phyloP scores from a whole-genome alignment of 2,113 vertebrate genomes.

The Alces alces region DNA sequence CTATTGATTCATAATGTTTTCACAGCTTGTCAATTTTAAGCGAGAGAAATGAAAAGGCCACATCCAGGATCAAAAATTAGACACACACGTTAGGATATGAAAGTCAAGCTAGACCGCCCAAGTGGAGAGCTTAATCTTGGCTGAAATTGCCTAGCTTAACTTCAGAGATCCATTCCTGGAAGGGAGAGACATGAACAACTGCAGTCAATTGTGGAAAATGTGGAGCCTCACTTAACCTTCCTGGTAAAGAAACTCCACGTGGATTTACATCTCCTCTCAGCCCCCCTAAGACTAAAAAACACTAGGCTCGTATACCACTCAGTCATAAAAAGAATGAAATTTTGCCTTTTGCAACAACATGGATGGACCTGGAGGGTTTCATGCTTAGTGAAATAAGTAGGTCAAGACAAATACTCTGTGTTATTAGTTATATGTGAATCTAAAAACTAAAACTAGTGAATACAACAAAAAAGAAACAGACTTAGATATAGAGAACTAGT shows the following conservation, averaged over 20 bases:
- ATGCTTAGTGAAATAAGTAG: not conserved
- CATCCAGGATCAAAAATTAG: not conserved
- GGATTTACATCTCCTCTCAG: not conserved
- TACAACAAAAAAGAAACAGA: not conserved
- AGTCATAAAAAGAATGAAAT: not conserved
- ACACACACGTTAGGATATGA: not conserved
- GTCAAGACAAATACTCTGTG: not conserved
- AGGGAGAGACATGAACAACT: not conserved
- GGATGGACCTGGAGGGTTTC: not conserved
- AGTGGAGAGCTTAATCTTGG: not conserved
- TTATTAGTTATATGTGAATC: not conserved
- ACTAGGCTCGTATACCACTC: not conserved
- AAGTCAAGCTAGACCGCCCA: not conserved
- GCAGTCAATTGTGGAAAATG: not conserved
- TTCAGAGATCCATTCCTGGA: not conserved
- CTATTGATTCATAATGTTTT: not conserved
- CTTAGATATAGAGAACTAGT: not conserved
- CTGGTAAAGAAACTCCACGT: not conserved
- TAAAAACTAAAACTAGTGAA: not conserved
- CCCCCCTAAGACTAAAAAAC: not conserved
- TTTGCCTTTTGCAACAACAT: not conserved
- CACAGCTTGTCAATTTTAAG: not conserved
- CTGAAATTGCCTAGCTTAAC: not conserved
- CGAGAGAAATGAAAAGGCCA: constrained; percentile 5
- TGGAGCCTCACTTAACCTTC: not conserved